Evolutionary conservation across 2,797 vertebrate species (phyloP), one percentile per base, ranked within the genome.

Genomic region (Bovichtus diacanthus): DNA sequence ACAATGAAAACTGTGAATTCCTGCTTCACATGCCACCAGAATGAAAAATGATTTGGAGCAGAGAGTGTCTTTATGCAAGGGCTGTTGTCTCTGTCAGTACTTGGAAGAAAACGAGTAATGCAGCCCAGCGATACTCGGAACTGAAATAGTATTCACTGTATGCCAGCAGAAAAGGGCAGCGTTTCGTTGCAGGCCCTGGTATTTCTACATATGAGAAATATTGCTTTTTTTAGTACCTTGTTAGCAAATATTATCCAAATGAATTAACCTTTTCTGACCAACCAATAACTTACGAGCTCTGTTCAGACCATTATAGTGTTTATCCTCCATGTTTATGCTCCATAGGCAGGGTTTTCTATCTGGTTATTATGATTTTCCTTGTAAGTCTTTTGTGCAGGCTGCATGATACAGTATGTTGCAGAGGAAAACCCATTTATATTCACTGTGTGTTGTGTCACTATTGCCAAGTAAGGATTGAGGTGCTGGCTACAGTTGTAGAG

Each of bases 1-100:
- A 69, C 56, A 82, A 46, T 71, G 58, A 76, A 74, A 80, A 49
- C 59, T 79, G 34, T 76, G 38, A 70, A 84, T 78, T 86, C 56
- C 43, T 72, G 25, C 43, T 11, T 79, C 36, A 53, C 21, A 62
- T 53, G 11, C 7, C 67, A 66, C 16, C 41, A 76, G 77, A 62
- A 81, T 80, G 75, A 73, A 74, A 78, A 62, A 78, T 56, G 51
- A 67, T 68, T 78, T 38, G 4, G 54, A 51, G 53, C 44, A 0
- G 58, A 41, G n/a, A 31, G 31, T 54, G 13, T 66, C 76, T 68
- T 79, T 63, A 70, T 82, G 56, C 72, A 49, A 25, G 58, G 23
- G 25, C 78, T 51, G 55, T 73, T 81, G 49, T 85, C 60, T 68
- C 31, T 76, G 56, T 83, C 65, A 51, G 54, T 60, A 39, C 46